phyloP scores from a whole-genome alignment of 1,140 invertebrate species.

The Rhyacophila brunnea region DNA sequence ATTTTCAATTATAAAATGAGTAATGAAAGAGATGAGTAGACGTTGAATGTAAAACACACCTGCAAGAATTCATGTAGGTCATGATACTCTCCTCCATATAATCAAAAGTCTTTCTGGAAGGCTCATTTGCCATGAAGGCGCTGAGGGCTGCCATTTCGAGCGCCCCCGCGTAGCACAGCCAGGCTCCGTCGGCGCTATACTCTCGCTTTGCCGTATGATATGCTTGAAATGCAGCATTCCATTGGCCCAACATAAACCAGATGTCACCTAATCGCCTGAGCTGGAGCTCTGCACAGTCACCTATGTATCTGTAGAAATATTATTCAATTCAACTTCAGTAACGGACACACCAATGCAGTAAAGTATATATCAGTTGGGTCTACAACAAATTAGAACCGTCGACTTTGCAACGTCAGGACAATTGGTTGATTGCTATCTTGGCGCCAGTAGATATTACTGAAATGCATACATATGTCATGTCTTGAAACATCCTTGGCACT shows the following conservation, averaged over 20 bases:
- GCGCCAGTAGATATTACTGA: too few species aligned
- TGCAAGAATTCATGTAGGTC: slow-evolving; percentile 86
- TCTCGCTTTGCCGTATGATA: slow-evolving; percentile 96
- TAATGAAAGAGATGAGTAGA: too few species aligned
- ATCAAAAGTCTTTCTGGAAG: slow-evolving; percentile 73
- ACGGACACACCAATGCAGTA: too few species aligned
- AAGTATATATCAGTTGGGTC: too few species aligned
- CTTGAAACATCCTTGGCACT: too few species aligned
- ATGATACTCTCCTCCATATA: slow-evolving; percentile 93
- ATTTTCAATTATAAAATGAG: too few species aligned
- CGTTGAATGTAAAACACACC: slow-evolving; percentile 55
- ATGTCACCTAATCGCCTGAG: slow-evolving; percentile 89
- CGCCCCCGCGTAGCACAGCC: slow-evolving; percentile 94
- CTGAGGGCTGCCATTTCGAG: slow-evolving; percentile 93
- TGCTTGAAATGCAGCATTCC: slow-evolving; percentile 84
- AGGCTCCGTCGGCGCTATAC: slow-evolving; percentile 94
- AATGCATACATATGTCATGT: too few species aligned
- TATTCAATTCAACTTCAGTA: too few species aligned
- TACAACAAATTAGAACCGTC: too few species aligned
- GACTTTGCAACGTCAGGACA: too few species aligned
- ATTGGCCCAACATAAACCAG: slow-evolving; percentile 95
- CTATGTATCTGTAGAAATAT: slow-evolving; percentile 71
- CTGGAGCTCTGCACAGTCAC: slow-evolving; percentile 91
- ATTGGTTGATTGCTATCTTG: too few species aligned
- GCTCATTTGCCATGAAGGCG: slow-evolving; percentile 84